Evolutionary conservation across 2,113 vertebrate species (phyloP).

Genomic region (Erpornis zantholeuca): DNA sequence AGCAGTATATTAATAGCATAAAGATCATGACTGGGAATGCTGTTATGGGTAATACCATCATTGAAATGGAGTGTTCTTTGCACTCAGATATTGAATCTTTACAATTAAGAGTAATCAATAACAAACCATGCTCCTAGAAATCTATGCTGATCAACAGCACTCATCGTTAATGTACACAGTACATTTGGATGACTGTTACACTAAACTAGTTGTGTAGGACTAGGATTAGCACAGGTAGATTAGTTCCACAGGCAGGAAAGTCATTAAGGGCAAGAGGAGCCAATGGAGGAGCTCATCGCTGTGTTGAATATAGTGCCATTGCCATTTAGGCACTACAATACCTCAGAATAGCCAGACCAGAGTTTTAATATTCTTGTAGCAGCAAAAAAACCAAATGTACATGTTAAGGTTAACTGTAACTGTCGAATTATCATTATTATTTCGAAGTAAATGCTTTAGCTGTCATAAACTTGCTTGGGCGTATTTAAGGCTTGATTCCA

Average conservation of each 20-base stretch:
- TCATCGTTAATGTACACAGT: slow-evolving; percentile 68
- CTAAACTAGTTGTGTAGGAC: slow-evolving; percentile 69
- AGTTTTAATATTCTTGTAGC: slow-evolving; percentile 3
- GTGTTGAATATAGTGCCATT: slow-evolving; percentile 13
- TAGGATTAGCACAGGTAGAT: slow-evolving; percentile 65
- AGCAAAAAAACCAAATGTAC: not conserved
- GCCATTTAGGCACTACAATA: slow-evolving; percentile 14
- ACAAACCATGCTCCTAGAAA: slow-evolving; percentile 73
- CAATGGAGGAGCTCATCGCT: slow-evolving; percentile 42
- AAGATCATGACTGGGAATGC: slow-evolving; percentile 61
- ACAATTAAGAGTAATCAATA: slow-evolving; percentile 64
- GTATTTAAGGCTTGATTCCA: slow-evolving; percentile 53
- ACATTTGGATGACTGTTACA: slow-evolving; percentile 67
- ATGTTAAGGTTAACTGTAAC: slow-evolving; percentile 28
- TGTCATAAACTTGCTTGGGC: slow-evolving; percentile 37
- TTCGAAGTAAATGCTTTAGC: slow-evolving; percentile 28
- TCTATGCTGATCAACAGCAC: slow-evolving; percentile 68
- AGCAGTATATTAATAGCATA: slow-evolving; percentile 62
- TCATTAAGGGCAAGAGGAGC: slow-evolving; percentile 67
- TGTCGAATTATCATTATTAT: not conserved
- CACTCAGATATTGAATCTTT: slow-evolving; percentile 62
- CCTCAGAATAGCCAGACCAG: not conserved
- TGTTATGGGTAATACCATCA: slow-evolving; percentile 54
- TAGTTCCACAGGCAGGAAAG: slow-evolving; percentile 74
- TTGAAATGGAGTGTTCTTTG: slow-evolving; percentile 60